Conservation (phyloP, 2,797 vertebrate genomes). For the Peromyscus attwateri region DNA sequence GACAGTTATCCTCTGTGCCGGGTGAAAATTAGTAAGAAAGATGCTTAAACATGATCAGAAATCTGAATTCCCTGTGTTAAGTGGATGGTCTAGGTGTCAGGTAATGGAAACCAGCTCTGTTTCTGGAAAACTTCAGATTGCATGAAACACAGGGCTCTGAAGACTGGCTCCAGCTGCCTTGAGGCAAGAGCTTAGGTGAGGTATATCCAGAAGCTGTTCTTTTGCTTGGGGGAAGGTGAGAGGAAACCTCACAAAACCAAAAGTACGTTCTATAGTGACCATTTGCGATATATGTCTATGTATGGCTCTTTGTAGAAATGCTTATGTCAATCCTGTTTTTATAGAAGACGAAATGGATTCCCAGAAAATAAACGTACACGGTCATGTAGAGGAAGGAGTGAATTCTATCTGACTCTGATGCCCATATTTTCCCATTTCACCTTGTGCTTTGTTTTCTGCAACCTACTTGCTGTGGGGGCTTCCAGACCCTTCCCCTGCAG, state of each 20-base stretch:
- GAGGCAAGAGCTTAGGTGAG: neutral
- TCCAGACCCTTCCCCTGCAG: neutral
- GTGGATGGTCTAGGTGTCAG: neutral
- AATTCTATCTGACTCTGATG: neutral
- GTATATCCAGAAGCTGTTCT: neutral
- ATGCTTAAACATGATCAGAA: neutral
- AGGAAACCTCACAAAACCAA: neutral
- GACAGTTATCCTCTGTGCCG: neutral
- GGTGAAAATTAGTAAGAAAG: neutral
- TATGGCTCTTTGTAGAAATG: neutral
- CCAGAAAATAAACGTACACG: neutral
- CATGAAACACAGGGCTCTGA: neutral
- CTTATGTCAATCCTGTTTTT: neutral
- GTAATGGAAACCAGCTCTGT: neutral
- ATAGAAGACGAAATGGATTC: neutral
- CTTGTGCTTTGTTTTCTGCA: constrained; percentile 12
- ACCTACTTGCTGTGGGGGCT: neutral
- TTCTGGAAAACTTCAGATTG: neutral
- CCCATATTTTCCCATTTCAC: neutral
- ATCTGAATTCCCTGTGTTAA: neutral
- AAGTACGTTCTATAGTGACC: neutral
- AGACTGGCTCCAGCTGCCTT: neutral
- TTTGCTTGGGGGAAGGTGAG: neutral
- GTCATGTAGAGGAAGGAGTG: neutral
- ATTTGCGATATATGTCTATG: neutral